These are phyloP conservation scores for Lithophane ornitopus DNA, from an alignment of 2,888 invertebrate genomes.

Conservation along the genomic window DNA sequence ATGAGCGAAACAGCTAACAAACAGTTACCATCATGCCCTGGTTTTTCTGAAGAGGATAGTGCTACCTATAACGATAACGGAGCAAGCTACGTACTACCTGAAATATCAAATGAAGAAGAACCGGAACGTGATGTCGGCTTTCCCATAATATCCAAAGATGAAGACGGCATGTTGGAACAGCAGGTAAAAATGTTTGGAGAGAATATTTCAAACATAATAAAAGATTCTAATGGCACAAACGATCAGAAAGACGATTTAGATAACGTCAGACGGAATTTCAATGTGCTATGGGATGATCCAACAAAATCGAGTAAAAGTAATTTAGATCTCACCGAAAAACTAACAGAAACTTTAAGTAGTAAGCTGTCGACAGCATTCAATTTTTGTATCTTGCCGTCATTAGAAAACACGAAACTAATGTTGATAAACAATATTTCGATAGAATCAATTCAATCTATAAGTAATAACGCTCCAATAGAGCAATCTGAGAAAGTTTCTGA, in stretches of 20 bases:
- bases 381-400: slow-evolving; percentile 6
- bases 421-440: not conserved
- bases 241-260: slow-evolving; percentile 33
- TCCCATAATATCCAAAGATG: slow-evolving; percentile 25
- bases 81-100: not conserved
- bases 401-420: not conserved
- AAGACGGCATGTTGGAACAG: slow-evolving; percentile 6
- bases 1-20: slow-evolving; percentile 67
- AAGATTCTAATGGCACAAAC: slow-evolving; percentile 2
- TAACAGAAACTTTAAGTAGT: not conserved
- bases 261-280: slow-evolving; percentile 54
- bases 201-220: slow-evolving; percentile 26
- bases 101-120: not conserved
- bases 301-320: slow-evolving; percentile 7
- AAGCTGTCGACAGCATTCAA: not conserved
- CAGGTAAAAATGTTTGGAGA: slow-evolving; percentile 12
- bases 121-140: not conserved
- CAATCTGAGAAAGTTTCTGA: not conserved
- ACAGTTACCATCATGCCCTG: slow-evolving; percentile 22
- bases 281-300: slow-evolving; percentile 51
- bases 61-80: not conserved
- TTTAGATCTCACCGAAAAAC: not conserved
- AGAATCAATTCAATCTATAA: not conserved
- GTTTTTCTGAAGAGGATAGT: slow-evolving; percentile 3
- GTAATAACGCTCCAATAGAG: not conserved